phyloP scores from a whole-genome alignment of 35 echinoderm and acorn worm species.

The Chiridota heheva region DNA sequence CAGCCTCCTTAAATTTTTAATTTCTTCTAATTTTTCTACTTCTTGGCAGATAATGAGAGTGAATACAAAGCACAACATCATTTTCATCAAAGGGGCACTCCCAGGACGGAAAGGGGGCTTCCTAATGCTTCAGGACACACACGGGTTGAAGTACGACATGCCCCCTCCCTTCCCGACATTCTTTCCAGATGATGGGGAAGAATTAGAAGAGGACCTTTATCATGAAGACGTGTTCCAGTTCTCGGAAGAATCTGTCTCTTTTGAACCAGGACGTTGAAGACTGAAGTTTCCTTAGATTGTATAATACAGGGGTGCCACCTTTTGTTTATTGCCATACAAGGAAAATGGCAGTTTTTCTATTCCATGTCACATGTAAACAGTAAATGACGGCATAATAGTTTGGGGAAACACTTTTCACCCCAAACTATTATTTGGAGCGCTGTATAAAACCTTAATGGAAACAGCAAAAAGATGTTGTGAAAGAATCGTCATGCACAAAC shows the following conservation, averaged over 20 bases:
- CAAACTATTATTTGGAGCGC: too few relatives aligned
- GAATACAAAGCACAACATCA: conserved; percentile 89
- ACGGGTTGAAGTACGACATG: not conserved
- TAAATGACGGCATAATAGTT: too few relatives aligned
- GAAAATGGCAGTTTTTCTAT: too few relatives aligned
- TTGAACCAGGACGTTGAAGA: conserved; percentile 56
- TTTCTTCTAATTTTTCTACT: not conserved
- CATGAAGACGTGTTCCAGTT: conserved; percentile 47
- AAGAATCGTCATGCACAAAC: too few relatives aligned
- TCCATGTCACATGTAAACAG: too few relatives aligned
- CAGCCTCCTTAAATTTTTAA: not conserved
- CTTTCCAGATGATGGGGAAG: conserved; percentile 62
- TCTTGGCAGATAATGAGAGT: conserved; percentile 65
- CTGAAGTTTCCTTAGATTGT: too few relatives aligned
- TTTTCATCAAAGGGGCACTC: conserved; percentile 68
- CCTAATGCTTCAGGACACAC: conserved; percentile 74
- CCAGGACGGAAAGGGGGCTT: conserved; percentile 59
- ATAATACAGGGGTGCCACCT: too few relatives aligned
- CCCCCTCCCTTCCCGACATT: conserved; percentile 80
- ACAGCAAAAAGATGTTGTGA: too few relatives aligned
- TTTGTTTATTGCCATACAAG: too few relatives aligned
- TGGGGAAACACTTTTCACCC: too few relatives aligned
- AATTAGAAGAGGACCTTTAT: conserved; percentile 65
- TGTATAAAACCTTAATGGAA: too few relatives aligned
- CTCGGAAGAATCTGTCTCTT: conserved; percentile 56